Evolutionary conservation across 2,797 vertebrate species (phyloP).

Genomic region (Psittacula derbiana): DNA sequence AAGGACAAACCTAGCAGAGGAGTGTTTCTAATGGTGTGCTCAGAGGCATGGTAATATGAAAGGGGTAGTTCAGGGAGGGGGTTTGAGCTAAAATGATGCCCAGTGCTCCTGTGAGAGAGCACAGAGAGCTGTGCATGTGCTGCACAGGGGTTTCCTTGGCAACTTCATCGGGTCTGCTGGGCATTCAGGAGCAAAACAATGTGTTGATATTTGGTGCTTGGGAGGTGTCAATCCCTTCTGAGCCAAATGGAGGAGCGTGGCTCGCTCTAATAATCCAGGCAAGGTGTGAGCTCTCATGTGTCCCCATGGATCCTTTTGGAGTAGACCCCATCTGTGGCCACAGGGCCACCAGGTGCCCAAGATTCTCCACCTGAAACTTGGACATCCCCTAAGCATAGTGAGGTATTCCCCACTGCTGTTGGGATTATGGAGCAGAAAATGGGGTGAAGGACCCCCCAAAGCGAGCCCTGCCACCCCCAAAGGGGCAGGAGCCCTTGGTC

Average conservation of each 20-base stretch:
- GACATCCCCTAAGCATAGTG: fast-evolving
- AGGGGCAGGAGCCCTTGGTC: background rate
- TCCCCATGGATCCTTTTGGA: background rate
- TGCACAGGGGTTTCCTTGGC: fast-evolving
- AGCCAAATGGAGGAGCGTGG: background rate
- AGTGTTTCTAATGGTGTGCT: background rate
- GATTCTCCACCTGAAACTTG: background rate
- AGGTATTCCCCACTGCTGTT: fast-evolving
- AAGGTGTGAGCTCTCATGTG: background rate
- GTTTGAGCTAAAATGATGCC: background rate
- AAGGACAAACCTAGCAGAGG: background rate
- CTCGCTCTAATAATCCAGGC: background rate
- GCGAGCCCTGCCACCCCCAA: fast-evolving
- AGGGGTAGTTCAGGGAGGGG: background rate
- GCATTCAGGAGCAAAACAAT: background rate
- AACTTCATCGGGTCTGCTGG: background rate
- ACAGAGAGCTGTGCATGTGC: background rate
- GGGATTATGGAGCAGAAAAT: background rate
- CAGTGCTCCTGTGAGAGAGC: background rate
- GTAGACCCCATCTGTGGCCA: background rate
- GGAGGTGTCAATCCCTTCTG: background rate
- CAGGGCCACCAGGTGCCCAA: background rate
- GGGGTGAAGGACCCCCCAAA: background rate
- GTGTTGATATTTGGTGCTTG: background rate
- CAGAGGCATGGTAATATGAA: background rate